Base-by-base conservation (phyloP, 2,113 vertebrate species). In the Pseudonaja textilis region DNA sequence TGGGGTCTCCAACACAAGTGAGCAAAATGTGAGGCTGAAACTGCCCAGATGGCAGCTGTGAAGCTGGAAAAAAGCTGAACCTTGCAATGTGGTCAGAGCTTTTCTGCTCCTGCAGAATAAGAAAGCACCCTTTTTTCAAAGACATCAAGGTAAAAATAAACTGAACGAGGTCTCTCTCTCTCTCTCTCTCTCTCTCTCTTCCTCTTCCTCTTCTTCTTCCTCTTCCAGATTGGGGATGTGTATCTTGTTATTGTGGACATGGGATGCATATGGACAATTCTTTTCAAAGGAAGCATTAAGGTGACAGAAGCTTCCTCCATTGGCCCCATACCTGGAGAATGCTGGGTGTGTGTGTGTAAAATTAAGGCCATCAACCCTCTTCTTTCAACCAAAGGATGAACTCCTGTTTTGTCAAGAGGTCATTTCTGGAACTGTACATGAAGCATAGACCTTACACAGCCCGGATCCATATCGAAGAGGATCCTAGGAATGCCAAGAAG, bases 381-480 rank as follows among this genome's bases (percentile, higher is more conserved):
- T 52, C 87, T 39, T 47, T 85, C 29, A 87, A 90, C 55, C 0
- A 16, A 45, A 90, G 89, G 87, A 45, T 87, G 93, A 96, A 93
- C 90, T 95, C 89, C 57, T 29, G 42, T 61, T 64, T 45, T 56
- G 87, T 29, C 87, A 92, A 3, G 26, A 34, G 85, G 92, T 89
- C 1, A 0, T 85, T 95, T 47, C 55, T 0, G 5, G 47, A 87
- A 93, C 94, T 93, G 93, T 45, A 47, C 92, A 95, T 91, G 90
- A 39, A 52, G 91, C 87, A 93, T 50, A 20, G 61, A 47, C 69
- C 45, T 9, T 11, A 2, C 12, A 2, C 47, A 56, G 20, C 87
- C 54, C 4, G n/a, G 8, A 50, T 7, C 20, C 59, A 64, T 50
- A 86, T 94, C 91, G 54, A 34, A 50, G 42, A 56, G 89, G 87